Conservation (phyloP, 2,888 invertebrate species). For the Cosmopolites sordidus region DNA sequence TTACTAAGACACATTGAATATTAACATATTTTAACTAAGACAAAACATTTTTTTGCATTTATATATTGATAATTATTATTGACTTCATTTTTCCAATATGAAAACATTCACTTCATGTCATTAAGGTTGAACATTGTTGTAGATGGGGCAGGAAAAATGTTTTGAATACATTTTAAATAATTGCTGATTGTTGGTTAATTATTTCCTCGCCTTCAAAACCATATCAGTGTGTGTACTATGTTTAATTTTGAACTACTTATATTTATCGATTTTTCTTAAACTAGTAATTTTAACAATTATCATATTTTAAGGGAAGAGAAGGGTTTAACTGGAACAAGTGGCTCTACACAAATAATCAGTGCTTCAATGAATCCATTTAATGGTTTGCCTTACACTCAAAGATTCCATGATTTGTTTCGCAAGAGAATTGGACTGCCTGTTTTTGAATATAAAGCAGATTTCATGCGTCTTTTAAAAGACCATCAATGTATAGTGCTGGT, state of each 20-base stretch:
- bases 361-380: slow-evolving; percentile 73
- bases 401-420: slow-evolving; percentile 83
- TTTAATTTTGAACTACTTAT: slow-evolving; percentile 1
- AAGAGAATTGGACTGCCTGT: slow-evolving; percentile 92
- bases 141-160: no score
- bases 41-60: no score
- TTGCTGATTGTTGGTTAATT: no score
- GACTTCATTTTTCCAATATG: no score
- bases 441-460: slow-evolving; percentile 96
- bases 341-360: slow-evolving; percentile 44
- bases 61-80: no score
- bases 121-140: no score
- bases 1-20: no score
- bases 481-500: slow-evolving; percentile 95
- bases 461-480: slow-evolving; percentile 87
- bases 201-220: no score
- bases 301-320: slow-evolving; percentile 56
- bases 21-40: no score
- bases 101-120: no score
- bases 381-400: slow-evolving; percentile 78
- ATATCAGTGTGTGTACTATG: neutral
- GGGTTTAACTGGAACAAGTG: slow-evolving; percentile 44
- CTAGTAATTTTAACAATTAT: no score
- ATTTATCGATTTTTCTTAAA: slow-evolving; percentile 4
- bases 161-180: no score